phyloP scores from a whole-genome alignment of 2,797 vertebrate species.

The Ceryle rudis region DNA sequence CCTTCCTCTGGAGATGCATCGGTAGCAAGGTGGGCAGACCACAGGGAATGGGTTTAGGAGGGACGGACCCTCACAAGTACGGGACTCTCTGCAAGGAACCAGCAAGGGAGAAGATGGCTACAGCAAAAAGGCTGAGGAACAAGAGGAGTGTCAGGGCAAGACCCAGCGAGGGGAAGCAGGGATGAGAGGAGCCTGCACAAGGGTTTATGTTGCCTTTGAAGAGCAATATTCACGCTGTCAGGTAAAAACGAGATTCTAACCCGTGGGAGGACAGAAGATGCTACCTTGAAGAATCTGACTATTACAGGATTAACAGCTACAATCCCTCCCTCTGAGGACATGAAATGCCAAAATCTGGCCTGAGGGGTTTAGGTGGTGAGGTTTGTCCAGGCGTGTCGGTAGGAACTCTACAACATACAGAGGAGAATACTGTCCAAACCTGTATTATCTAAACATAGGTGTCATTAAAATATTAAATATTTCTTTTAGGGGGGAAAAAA shows the following conservation, averaged over 20 bases:
- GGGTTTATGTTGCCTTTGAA: conserved; percentile 9
- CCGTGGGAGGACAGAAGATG: conserved; percentile 48
- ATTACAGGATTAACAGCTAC: conserved; percentile 61
- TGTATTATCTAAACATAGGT: conserved; percentile 42
- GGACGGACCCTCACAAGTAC: background rate
- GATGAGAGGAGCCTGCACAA: background rate
- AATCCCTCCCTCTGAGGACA: conserved; percentile 50
- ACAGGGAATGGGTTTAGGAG: background rate
- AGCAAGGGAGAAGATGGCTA: background rate
- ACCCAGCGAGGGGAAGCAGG: background rate
- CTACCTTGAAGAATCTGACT: conserved; percentile 58
- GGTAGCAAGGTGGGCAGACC: background rate
- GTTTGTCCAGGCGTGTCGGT: conserved; percentile 30
- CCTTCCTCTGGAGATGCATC: background rate
- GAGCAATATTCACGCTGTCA: conserved; percentile 18
- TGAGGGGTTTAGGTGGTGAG: conserved; percentile 38
- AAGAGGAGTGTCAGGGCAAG: background rate
- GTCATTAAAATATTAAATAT: background rate
- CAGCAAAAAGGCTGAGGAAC: background rate
- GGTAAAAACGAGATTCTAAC: conserved; percentile 26
- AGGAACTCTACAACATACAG: conserved; percentile 16
- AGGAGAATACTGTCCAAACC: conserved; percentile 46
- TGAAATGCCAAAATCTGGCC: conserved; percentile 4
- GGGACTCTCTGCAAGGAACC: background rate
- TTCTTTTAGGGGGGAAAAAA: background rate